Base-by-base conservation (phyloP, 2,888 invertebrate species). In the Xanthia togata region DNA sequence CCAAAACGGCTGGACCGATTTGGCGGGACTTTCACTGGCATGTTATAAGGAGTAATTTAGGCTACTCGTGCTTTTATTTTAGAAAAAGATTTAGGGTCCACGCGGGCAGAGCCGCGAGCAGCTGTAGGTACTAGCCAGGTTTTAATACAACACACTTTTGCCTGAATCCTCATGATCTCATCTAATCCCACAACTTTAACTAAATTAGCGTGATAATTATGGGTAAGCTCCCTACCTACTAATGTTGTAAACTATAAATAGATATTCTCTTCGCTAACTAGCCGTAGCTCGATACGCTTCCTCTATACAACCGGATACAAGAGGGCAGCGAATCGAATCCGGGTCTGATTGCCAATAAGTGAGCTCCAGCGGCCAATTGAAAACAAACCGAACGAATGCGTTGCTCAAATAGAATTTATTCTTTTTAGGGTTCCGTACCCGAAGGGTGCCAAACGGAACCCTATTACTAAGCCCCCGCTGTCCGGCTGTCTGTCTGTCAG, bases 281-380 rank as follows among this genome's bases (percentile, higher is more conserved):
- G 47, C 41, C 9, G 14, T 62, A 38, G 9, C 26, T 17, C 23
- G 31, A n/a, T 47, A 44, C 50, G 26, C n/a, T n/a, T 31, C 20
- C 23, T 64, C 53, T n/a, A 26, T 44, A 38, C 35, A 59, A 55
- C 60, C 11, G 23, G 31, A 50, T 20, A 31, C 64, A 9, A 62
- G 31, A n/a, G 65, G 31, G 69, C 53, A 65, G 41, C 14, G 77
- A 59, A 76, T 55, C 59, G 53, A 55, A 55, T 53, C 44, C 17
- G 31, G 31, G 4, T 17, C 55, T 26, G 38, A 82, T 79, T 64
- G 69, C 59, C 76, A 70, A 65, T 70, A 35, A 70, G 76, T n/a
- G 67, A 76, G 26, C 55, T 41, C 26, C 53, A 38, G 38, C 12
- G 3, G 53, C 69, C 53, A 69, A 81, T 79, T 59, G 59, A 70